Percentiles rank a stretch among this genome's conserved stretches.
Evolutionary conservation across 2,113 vertebrate genomes (phyloP).

Genomic region (Tyrannus savana): DNA sequence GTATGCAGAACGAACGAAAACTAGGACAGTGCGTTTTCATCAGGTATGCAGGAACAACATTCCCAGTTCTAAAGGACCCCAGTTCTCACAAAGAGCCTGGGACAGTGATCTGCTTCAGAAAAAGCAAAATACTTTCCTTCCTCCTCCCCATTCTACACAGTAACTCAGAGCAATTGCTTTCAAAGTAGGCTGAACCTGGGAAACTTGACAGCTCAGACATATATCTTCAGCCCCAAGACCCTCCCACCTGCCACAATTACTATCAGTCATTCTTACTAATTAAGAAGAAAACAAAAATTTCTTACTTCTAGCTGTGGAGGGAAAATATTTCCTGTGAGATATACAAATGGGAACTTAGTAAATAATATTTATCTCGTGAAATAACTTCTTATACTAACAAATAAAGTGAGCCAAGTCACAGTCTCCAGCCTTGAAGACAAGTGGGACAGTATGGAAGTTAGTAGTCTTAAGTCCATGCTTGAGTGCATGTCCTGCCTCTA

Average conservation of each 20-base stretch:
- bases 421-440: not conserved
- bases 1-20: not conserved
- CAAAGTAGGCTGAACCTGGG: not conserved
- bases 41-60: not conserved
- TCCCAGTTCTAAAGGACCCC: not conserved
- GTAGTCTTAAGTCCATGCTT: not conserved
- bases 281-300: conserved; percentile 1
- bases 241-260: not conserved
- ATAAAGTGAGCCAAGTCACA: not conserved
- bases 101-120: not conserved
- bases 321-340: not conserved
- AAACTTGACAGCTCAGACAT: not conserved
- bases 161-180: not conserved
- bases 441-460: not conserved
- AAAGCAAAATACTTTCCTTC: not conserved
- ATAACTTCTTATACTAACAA: not conserved
- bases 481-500: not conserved
- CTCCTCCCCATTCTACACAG: not conserved
- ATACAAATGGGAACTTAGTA: not conserved
- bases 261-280: not conserved
- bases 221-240: not conserved
- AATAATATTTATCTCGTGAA: not conserved
- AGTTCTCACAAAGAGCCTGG: not conserved
- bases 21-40: not conserved
- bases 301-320: not conserved